phyloP scores from a whole-genome alignment of 2,113 vertebrate species.

The Rafetus swinhoei region DNA sequence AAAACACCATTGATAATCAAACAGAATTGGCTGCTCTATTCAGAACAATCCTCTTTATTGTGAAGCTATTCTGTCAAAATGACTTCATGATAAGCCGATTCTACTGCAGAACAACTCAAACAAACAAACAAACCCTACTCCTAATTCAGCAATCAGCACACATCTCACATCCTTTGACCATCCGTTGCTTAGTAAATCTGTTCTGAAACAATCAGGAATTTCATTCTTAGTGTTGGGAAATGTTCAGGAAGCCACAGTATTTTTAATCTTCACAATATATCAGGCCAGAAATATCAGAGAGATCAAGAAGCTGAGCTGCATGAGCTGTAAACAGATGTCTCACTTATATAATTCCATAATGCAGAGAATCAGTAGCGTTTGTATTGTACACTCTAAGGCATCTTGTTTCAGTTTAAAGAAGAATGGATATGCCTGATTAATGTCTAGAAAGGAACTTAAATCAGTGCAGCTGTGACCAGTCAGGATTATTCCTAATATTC shows the following conservation, averaged over 20 bases:
- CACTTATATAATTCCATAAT: constrained; percentile 12
- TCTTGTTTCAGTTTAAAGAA: constrained; percentile 23
- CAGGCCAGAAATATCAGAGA: background rate
- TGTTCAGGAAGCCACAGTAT: constrained; percentile 11
- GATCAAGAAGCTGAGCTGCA: background rate
- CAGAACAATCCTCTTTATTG: background rate
- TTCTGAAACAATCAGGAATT: background rate
- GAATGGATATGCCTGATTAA: constrained; percentile 47
- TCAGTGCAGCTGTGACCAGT: constrained; percentile 52
- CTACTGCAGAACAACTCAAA: background rate
- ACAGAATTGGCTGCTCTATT: background rate
- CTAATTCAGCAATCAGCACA: background rate
- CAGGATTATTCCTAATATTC: constrained; percentile 77
- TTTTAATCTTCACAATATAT: constrained; percentile 18
- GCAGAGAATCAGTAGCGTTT: background rate
- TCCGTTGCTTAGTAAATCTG: background rate
- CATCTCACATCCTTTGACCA: background rate
- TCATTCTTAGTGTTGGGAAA: background rate
- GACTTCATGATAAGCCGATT: background rate
- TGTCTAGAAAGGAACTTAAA: constrained; percentile 24
- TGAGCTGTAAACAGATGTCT: constrained; percentile 40
- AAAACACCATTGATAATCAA: background rate
- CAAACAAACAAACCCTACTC: background rate
- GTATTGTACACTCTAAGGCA: constrained; percentile 4
- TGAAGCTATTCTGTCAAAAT: background rate